These are phyloP conservation scores for Wasmannia auropunctata DNA, from an alignment of 1,140 invertebrate species.

Conservation along the genomic window DNA sequence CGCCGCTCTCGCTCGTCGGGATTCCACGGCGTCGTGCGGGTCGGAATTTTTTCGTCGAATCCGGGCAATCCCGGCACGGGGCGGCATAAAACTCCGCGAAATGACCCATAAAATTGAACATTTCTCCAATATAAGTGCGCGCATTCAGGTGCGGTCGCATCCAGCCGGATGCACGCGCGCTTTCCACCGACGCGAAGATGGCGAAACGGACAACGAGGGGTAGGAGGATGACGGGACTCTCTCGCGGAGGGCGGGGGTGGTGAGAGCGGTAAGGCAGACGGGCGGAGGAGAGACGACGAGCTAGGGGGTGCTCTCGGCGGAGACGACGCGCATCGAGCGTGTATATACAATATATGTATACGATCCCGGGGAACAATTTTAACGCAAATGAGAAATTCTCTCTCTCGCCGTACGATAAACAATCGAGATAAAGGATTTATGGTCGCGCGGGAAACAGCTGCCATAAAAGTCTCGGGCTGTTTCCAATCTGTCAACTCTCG, in stretches of 20 bases:
- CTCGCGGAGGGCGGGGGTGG: neutral
- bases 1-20: neutral
- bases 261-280: neutral
- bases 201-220: neutral
- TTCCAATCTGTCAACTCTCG: slow-evolving; percentile 77
- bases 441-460: slow-evolving; percentile 68
- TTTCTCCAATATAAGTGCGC: slow-evolving; percentile 56
- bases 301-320: neutral
- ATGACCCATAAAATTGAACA: slow-evolving; percentile 73
- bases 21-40: slow-evolving; percentile 8
- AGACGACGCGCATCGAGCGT: slow-evolving; percentile 19
- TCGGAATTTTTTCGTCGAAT: slow-evolving; percentile 58
- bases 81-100: slow-evolving; percentile 57
- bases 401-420: slow-evolving; percentile 68
- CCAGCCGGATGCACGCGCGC: neutral
- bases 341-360: too few species aligned
- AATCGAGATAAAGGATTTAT: slow-evolving; percentile 77
- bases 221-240: neutral
- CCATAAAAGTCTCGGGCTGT: slow-evolving; percentile 78
- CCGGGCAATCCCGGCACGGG: neutral
- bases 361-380: slow-evolving; percentile 68
- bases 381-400: slow-evolving; percentile 76
- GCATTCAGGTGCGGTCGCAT: slow-evolving; percentile 56
- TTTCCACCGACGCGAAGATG: neutral
- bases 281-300: neutral